Conservation (phyloP, 1,140 invertebrate species). For the Drosophila bocki region DNA sequence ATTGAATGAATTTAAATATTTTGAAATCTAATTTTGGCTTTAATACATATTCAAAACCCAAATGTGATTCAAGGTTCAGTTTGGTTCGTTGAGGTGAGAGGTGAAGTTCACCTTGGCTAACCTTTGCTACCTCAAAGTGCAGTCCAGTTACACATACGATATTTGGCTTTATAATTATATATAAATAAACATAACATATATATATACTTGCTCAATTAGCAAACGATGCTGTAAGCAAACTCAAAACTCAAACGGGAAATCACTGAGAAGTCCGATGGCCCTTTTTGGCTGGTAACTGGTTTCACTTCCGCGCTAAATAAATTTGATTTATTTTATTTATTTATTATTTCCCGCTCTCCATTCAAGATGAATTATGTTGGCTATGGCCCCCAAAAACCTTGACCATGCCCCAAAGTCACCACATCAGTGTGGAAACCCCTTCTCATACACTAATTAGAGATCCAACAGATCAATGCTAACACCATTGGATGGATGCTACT, state of each 20-base stretch:
- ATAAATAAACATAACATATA: background rate
- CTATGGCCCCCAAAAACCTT: slow-evolving; percentile 25
- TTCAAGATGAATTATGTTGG: slow-evolving; percentile 11
- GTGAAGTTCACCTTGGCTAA: slow-evolving; percentile 40
- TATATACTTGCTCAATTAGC: slow-evolving; percentile 36
- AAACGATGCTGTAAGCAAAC: slow-evolving; percentile 19
- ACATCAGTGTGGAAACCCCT: background rate
- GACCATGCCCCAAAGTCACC: slow-evolving; percentile 20
- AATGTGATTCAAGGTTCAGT: slow-evolving; percentile 12
- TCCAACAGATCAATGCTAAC: slow-evolving; percentile 36
- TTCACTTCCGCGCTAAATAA: slow-evolving; percentile 26
- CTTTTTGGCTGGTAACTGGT: slow-evolving; percentile 21
- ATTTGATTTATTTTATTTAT: slow-evolving; percentile 20
- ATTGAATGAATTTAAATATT: background rate
- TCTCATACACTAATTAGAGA: slow-evolving; percentile 17
- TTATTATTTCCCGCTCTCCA: background rate
- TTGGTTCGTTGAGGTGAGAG: slow-evolving; percentile 11
- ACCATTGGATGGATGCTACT: slow-evolving; percentile 7
- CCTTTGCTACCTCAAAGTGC: slow-evolving; percentile 9
- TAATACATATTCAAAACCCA: background rate
- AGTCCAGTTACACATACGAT: slow-evolving; percentile 27
- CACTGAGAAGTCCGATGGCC: slow-evolving; percentile 12
- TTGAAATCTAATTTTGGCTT: background rate
- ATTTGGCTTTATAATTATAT: slow-evolving; percentile 30
- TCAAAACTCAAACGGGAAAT: slow-evolving; percentile 3